phyloP scores from a whole-genome alignment of 2,797 vertebrate species.

The Sylvilagus floridanus region DNA sequence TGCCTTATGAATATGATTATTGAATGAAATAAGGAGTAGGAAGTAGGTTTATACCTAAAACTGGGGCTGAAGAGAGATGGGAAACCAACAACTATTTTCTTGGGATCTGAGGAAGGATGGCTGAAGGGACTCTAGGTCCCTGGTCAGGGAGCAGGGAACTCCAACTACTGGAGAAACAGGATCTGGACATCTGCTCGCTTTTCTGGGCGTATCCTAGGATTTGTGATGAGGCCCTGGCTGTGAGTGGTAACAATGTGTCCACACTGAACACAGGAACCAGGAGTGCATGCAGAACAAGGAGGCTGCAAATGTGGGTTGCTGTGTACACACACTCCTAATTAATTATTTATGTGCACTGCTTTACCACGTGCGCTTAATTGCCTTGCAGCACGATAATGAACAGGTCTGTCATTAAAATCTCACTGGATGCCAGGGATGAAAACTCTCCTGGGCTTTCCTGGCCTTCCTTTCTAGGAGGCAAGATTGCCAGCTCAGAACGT shows the following conservation, averaged over 20 bases:
- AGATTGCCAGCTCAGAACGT: not conserved
- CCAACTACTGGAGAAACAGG: not conserved
- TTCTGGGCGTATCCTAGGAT: not conserved
- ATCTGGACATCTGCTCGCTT: not conserved
- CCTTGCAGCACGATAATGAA: not conserved
- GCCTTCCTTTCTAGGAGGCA: not conserved
- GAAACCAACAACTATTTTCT: not conserved
- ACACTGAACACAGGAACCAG: not conserved
- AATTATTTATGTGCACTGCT: slow-evolving; percentile 43
- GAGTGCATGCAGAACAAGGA: not conserved
- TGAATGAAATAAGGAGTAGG: slow-evolving; percentile 37
- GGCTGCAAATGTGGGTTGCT: not conserved
- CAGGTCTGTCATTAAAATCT: slow-evolving; percentile 58
- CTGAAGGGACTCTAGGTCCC: not conserved
- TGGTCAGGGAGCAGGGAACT: not conserved
- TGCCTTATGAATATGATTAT: slow-evolving; percentile 1
- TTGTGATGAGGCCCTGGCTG: not conserved
- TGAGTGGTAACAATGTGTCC: not conserved
- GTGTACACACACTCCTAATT: not conserved
- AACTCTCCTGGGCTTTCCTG: slow-evolving; percentile 19
- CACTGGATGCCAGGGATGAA: not conserved
- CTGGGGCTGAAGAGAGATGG: not conserved
- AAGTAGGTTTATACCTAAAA: slow-evolving; percentile 32
- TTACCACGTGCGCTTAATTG: not conserved
- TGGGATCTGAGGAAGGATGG: not conserved